phyloP scores from a whole-genome alignment of 2,113 vertebrate genomes.

The Vulpes vulpes region DNA sequence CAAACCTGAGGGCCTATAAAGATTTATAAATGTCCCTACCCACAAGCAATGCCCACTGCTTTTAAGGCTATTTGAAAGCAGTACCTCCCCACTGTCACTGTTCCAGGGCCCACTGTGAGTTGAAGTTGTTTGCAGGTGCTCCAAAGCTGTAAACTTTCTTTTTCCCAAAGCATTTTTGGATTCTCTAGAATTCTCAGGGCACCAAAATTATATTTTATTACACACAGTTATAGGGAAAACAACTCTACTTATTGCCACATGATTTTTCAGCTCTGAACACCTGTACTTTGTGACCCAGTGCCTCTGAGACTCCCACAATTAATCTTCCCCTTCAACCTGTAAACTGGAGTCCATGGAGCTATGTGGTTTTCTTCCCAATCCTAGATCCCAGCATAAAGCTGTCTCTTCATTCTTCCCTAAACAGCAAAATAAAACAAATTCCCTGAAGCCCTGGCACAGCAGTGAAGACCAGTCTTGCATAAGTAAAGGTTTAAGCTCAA shows the following conservation, averaged over 20 bases:
- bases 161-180: background rate
- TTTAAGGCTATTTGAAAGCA: conserved; percentile 14
- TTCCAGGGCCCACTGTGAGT: background rate
- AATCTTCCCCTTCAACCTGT: background rate
- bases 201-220: background rate
- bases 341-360: background rate
- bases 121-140: background rate
- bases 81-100: background rate
- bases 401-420: background rate
- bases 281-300: background rate
- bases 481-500: background rate
- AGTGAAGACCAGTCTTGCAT: background rate
- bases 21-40: background rate
- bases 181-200: background rate
- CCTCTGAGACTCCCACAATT: background rate
- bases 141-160: background rate
- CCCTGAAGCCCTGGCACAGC: background rate
- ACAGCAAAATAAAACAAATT: conserved; percentile 39
- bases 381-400: background rate
- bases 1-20: background rate
- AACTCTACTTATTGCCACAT: background rate
- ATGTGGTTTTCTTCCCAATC: background rate
- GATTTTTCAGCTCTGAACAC: background rate
- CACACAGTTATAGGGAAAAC: background rate
- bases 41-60: background rate